A percentile compares a stretch with the other conserved stretches of the same genome.
These are phyloP conservation scores for Amniataba percoides DNA, from an alignment of 2,797 vertebrate genomes.

Conservation along the genomic window DNA sequence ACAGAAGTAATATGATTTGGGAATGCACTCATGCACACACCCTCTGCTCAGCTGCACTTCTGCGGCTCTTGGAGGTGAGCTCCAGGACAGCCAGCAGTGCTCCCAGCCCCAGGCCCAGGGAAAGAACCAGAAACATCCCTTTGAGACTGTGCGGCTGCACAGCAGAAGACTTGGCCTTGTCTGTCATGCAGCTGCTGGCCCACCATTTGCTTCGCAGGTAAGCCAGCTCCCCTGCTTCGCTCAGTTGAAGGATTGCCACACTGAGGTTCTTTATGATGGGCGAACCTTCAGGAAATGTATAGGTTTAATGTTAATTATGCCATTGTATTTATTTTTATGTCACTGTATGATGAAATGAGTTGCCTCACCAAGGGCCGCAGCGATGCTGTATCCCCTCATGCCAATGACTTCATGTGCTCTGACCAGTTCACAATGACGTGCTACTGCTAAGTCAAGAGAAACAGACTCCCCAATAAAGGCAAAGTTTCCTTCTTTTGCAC, in stretches of 20 bases:
- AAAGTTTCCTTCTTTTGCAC: conserved; percentile 87
- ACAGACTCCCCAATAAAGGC: conserved; percentile 93
- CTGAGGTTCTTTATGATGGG: conserved; percentile 88
- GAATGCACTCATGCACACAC: conserved; percentile 59
- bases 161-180: conserved; percentile 74
- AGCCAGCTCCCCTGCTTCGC: conserved; percentile 87
- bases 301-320: neutral
- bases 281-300: conserved; percentile 79
- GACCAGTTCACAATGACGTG: conserved; percentile 89
- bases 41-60: conserved; percentile 84
- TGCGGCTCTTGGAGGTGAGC: conserved; percentile 87
- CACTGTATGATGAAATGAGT: neutral
- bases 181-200: conserved; percentile 87
- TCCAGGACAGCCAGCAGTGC: conserved; percentile 87
- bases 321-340: neutral
- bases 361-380: conserved; percentile 85
- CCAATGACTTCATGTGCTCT: conserved; percentile 88
- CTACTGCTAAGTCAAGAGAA: conserved; percentile 89
- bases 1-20: neutral
- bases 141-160: conserved; percentile 85
- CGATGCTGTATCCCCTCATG: conserved; percentile 91
- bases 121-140: conserved; percentile 90
- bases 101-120: conserved; percentile 86
- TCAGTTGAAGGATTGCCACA: conserved; percentile 88
- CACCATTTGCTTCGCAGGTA: conserved; percentile 92